phyloP scores from a whole-genome alignment of 2,113 vertebrate genomes.

The Ibidorhyncha struthersii region DNA sequence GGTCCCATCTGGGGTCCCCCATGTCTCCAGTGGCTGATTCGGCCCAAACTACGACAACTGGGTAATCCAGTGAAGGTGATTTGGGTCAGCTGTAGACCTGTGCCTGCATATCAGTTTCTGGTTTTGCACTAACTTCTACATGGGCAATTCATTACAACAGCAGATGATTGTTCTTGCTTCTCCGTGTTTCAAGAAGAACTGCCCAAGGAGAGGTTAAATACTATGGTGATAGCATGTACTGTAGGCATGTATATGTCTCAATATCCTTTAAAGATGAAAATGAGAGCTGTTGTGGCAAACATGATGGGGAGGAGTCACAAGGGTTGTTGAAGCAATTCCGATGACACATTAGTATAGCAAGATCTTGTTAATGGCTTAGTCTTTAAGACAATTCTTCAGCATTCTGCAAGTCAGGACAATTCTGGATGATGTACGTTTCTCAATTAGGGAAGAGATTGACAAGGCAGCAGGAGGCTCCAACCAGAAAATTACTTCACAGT shows the following conservation, averaged over 20 bases:
- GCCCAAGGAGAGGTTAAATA: not conserved
- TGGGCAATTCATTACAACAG: not conserved
- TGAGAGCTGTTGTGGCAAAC: not conserved
- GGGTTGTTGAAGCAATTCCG: constrained; percentile 5
- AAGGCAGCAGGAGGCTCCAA: constrained; percentile 7
- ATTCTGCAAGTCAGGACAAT: constrained; percentile 40
- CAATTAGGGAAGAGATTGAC: constrained; percentile 43
- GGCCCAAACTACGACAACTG: no score
- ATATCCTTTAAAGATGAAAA: not conserved
- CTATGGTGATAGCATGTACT: not conserved
- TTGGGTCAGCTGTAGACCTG: not conserved
- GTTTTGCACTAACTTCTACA: not conserved
- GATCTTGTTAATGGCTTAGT: constrained; percentile 41
- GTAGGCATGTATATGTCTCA: not conserved
- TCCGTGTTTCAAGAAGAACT: not conserved
- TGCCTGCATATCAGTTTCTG: not conserved
- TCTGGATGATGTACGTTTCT: constrained; percentile 9
- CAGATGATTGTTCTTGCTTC: not conserved
- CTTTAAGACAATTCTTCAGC: constrained; percentile 45
- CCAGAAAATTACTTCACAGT: not conserved
- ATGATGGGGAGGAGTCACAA: not conserved
- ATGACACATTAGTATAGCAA: constrained; percentile 34
- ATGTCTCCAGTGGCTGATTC: no score
- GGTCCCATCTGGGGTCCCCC: no score
- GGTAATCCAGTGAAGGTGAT: not conserved